Conservation (phyloP, 2,113 vertebrate species). For the Scomber colias region DNA sequence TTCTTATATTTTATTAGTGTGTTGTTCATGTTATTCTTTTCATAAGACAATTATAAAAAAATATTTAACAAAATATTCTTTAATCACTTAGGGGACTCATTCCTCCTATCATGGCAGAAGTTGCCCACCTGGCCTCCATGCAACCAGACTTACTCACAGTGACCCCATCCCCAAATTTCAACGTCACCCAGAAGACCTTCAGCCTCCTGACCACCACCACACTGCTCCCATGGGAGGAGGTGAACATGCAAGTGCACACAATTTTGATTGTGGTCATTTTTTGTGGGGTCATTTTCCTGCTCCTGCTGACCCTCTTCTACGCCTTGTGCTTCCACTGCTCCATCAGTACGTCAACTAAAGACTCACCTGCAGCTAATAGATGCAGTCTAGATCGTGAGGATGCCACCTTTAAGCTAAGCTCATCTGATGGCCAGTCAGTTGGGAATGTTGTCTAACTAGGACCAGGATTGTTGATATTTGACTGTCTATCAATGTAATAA, state of each 20-base stretch:
- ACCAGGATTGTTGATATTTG: not conserved
- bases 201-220: constrained; percentile 24
- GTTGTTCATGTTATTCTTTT: not conserved
- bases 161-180: constrained; percentile 3
- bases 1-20: not conserved
- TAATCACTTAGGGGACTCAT: not conserved
- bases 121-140: constrained; percentile 38
- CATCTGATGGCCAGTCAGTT: constrained; percentile 74
- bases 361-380: not conserved
- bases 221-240: constrained; percentile 32
- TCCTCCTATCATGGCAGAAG: constrained; percentile 55
- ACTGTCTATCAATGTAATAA: constrained; percentile 1
- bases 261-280: constrained; percentile 79
- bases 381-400: constrained; percentile 78
- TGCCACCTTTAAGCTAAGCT: constrained; percentile 78
- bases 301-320: constrained; percentile 80
- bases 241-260: constrained; percentile 70
- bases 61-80: not conserved
- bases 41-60: not conserved
- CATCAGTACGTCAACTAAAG: constrained; percentile 56
- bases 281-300: constrained; percentile 79
- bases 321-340: constrained; percentile 81
- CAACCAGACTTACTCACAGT: constrained; percentile 11
- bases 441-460: constrained; percentile 76
- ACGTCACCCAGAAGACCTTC: not conserved